Base-by-base conservation (phyloP, 2,888 invertebrate species). In the Ennomos fuscantarius region DNA sequence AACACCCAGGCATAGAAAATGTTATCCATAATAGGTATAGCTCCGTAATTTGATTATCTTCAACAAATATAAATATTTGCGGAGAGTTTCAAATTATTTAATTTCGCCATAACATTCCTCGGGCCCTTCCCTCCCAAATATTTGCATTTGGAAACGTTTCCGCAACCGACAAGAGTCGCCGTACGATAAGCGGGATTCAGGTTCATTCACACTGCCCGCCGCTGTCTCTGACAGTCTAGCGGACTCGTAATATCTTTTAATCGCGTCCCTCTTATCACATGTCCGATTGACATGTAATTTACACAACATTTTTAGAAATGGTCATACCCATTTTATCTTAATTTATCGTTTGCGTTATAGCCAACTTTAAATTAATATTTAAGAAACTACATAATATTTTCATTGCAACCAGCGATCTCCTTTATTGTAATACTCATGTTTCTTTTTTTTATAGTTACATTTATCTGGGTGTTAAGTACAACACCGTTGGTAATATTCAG, bases 151-250 rank as follows among this genome's bases (percentile, higher is more conserved):
- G 63, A 70, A 65, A 61, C 70, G 59, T 78, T 82, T 81, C 76
- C 77, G 72, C 73, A 67, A 71, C 64, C 54, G 46, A 54, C 45
- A 53, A 46, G 71, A 69, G 77, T 74, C 76, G 63, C 54, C 68
- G 80, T 42, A 80, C 82, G 86, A 87, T 87, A 86, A 86, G 74
- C 70, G 43, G 63, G 70, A 64, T 76, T 72, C 66, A 55, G 73
- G 86, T 81, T 87, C 83, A 74, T 82, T 86, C 79, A 86, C 86
- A 72, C 68, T 54, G 55, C 49, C 68, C 53, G 55, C 49, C 32
- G 31, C 46, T 60, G 69, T 59, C 48, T 61, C 65, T 66, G 66
- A 63, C 66, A 58, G 66, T 51, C 47, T 58, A 34, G 44, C 15
- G 53, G 55, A 45, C 55, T 47, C 54, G 41, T 57, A 5, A 66